Evolutionary conservation across 2,113 vertebrate genomes (phyloP).

Genomic region (Microcebus griseorufus): DNA sequence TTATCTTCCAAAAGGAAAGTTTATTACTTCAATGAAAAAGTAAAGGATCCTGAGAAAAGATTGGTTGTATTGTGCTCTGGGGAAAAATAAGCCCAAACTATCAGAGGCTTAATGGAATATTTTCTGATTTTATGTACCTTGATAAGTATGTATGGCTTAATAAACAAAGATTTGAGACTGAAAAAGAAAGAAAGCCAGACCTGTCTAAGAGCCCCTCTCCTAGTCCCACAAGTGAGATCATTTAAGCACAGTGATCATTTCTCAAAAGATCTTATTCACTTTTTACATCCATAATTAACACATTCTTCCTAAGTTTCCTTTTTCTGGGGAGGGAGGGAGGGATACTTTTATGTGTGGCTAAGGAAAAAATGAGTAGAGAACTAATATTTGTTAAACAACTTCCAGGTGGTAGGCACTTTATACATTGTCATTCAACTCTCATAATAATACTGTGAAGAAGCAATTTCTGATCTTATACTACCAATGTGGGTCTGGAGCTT

Average conservation of each 20-base stretch:
- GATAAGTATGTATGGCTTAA: background rate
- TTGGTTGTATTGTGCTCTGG: background rate
- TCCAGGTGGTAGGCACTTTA: background rate
- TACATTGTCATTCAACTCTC: background rate
- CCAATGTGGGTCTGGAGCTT: background rate
- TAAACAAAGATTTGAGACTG: background rate
- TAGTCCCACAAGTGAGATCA: background rate
- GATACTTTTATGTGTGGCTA: background rate
- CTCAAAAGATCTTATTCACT: background rate
- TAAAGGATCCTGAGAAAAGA: background rate
- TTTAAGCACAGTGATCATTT: background rate
- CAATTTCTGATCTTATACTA: background rate
- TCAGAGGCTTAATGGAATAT: background rate
- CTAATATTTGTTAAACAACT: background rate
- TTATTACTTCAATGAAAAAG: background rate
- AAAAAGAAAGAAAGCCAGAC: background rate
- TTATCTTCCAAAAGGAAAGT: background rate
- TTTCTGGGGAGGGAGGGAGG: too few species aligned
- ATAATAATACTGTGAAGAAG: background rate
- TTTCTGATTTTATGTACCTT: background rate
- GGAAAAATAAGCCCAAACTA: slow-evolving; percentile 5
- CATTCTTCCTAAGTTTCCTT: background rate
- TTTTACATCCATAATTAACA: background rate
- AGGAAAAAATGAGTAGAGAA: background rate
- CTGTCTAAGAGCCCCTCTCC: background rate